Evolutionary conservation across 2,113 vertebrate species (phyloP), one percentile per base, ranked within the genome.

Genomic region (Corythoichthys haematopterus): DNA sequence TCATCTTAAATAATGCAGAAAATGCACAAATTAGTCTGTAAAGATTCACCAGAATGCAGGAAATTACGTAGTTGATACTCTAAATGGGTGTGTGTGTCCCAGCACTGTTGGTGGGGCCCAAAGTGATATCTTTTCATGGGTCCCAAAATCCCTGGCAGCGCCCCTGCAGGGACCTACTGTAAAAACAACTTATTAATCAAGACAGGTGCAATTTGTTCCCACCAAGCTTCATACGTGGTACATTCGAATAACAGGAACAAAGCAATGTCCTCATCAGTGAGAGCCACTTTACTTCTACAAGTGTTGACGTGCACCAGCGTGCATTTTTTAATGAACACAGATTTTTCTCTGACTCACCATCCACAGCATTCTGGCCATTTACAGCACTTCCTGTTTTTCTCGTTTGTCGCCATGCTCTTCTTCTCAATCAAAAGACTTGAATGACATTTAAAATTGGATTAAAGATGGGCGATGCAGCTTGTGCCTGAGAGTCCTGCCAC

Each of bases 401-500:
- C 20, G 14, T 11, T 75, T 12, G 6, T 16, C 43, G 59, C 7
- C 14, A 14, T 50, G 62, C 66, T 50, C 43, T 52, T 75, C 68
- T 37, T 68, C 66, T 76, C 51, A 76, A 78, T 80, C 69, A 70
- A 78, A 69, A 57, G 64, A 73, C 70, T 79, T 76, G 68, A 69
- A 13, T 81, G 81, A 72, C 80, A 84, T 87, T 86, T 82, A 48
- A 73, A 77, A 80, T 65, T 64, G 71, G 70, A 52, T 50, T 6
- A n/a, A 46, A 33, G 57, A 79, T 64, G 51, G 43, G 72, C 72
- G 61, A 83, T 72, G 76, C 87, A 88, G 83, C 72, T 79, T 89
- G 88, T 85, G 77, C 84, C 75, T 65, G 69, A 81, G 79, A 90
- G 79, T 84, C 66, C 65, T 59, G 84, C 77, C 88, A 83, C 84